Conservation (phyloP, 2,888 invertebrate species). For the Pristionchus maxplancki region DNA sequence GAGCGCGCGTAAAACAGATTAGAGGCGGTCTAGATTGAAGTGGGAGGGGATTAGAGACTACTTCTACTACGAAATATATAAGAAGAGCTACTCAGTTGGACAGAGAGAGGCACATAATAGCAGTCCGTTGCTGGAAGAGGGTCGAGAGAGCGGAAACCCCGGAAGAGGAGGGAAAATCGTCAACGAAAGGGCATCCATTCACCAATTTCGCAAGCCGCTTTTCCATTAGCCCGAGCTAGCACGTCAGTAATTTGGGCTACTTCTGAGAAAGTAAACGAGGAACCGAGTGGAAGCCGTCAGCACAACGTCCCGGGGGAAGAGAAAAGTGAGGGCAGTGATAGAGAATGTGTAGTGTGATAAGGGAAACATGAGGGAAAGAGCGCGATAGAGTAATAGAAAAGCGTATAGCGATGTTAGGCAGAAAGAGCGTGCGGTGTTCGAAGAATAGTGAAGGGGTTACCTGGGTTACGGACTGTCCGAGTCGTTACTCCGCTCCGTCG, state of each 20-base stretch:
- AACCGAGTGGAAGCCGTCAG: neutral
- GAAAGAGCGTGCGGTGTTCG: neutral
- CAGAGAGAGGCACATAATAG: slow-evolving; percentile 16
- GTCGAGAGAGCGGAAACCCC: neutral
- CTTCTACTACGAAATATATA: neutral
- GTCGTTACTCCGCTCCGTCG: neutral
- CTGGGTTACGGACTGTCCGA: slow-evolving; percentile 23
- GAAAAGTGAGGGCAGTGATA: slow-evolving; percentile 4
- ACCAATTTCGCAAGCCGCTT: neutral
- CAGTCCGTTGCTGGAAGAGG: neutral
- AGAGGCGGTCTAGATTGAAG: slow-evolving; percentile 1
- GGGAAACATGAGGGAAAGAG: slow-evolving; percentile 5
- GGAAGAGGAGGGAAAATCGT: slow-evolving; percentile 10
- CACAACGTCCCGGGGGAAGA: neutral
- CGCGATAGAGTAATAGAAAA: neutral
- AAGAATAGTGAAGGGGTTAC: slow-evolving; percentile 33
- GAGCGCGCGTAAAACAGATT: neutral
- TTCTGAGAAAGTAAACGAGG: neutral
- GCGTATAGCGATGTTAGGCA: neutral
- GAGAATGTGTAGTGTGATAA: slow-evolving; percentile 26
- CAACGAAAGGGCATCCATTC: slow-evolving; percentile 21
- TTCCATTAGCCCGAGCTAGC: neutral
- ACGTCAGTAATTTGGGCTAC: neutral
- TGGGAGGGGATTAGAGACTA: neutral
- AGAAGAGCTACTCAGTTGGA: slow-evolving; percentile 11